A percentile compares a stretch with the other conserved stretches of the same genome.
These are phyloP conservation scores for Amblyjoppa fuscipennis DNA, from an alignment of 2,888 invertebrate species.

Conservation along the genomic window DNA sequence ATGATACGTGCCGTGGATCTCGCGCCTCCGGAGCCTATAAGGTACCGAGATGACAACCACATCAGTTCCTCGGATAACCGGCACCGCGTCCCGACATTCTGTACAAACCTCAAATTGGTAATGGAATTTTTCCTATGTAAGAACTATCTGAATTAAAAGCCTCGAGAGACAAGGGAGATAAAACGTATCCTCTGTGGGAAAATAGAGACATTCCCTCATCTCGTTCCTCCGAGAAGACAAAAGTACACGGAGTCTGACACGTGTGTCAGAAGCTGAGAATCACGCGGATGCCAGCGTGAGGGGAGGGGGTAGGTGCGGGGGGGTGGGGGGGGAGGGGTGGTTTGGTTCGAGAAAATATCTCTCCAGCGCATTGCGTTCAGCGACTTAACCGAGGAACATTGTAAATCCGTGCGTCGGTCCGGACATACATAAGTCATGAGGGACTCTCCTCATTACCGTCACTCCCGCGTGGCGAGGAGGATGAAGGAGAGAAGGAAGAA, in stretches of 20 bases:
- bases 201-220: constrained; percentile 56
- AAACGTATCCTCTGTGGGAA: constrained; percentile 45
- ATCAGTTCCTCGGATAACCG: not conserved
- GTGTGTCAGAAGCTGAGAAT: constrained; percentile 49
- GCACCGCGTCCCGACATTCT: not conserved
- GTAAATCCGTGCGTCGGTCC: constrained; percentile 64
- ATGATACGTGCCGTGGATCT: not conserved
- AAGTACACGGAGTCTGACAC: constrained; percentile 35
- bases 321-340: not conserved
- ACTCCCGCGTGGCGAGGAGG: constrained; percentile 67
- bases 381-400: constrained; percentile 63
- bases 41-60: not conserved
- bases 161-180: not conserved
- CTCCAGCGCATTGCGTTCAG: constrained; percentile 28
- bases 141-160: constrained; percentile 36
- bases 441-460: constrained; percentile 69
- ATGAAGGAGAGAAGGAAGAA: constrained; percentile 30
- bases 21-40: not conserved
- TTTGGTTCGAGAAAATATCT: constrained; percentile 40
- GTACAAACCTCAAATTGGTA: constrained; percentile 36
- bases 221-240: constrained; percentile 44
- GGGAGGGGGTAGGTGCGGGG: not conserved
- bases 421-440: constrained; percentile 70
- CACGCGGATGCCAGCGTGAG: constrained; percentile 29
- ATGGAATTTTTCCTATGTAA: constrained; percentile 28